Base-by-base conservation (phyloP, 1,140 invertebrate species). In the Euura saliciscinereae region DNA sequence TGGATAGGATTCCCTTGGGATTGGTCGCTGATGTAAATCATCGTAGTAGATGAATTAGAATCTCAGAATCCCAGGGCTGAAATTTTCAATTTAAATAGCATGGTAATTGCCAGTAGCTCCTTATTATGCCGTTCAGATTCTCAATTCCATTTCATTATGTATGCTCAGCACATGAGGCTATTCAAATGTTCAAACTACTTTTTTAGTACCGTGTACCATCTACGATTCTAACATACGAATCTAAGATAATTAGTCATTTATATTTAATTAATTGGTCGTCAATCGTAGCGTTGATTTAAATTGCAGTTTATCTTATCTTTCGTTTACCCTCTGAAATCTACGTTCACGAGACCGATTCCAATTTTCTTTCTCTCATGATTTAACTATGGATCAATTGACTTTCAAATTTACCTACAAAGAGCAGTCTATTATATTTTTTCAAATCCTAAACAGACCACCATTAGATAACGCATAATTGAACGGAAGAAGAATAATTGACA, bases 201-300 rank as follows among this genome's bases (percentile, higher is more conserved):
- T 28, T 67, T 42, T 67, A 67, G 8, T 67, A 42, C 8, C 10
- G 51, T 28, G 42, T 44, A 44, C 66, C 11, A 67, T 67, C 43
- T 67, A n/a, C 13, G 66, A 67, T 67, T 10, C 8, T 67, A 67
- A 8, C 66, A 67, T 67, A 67, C 66, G 42, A 44, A 67, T 67
- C 11, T 28, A 10, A 44, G 4, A 13, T 44, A 67, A 67, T 67
- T 67, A 67, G 66, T 10, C 42, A 44, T 67, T 67, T 67, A 28
- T 28, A 10, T 67, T 42, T 28, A 28, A 42, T 11, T 67, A 67
- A 67, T 67, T 67, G 66, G 42, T 67, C 66, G 28, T 67, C 43
- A 42, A 44, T 67, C 66, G 11, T 67, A 42, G 13, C 13, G 10
- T 67, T 28, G 66, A 8, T 67, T 28, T 67, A 67, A 67, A 44